These are phyloP conservation scores for Callinectes sapidus DNA, from an alignment of 2,888 invertebrate genomes.

Conservation along the genomic window DNA sequence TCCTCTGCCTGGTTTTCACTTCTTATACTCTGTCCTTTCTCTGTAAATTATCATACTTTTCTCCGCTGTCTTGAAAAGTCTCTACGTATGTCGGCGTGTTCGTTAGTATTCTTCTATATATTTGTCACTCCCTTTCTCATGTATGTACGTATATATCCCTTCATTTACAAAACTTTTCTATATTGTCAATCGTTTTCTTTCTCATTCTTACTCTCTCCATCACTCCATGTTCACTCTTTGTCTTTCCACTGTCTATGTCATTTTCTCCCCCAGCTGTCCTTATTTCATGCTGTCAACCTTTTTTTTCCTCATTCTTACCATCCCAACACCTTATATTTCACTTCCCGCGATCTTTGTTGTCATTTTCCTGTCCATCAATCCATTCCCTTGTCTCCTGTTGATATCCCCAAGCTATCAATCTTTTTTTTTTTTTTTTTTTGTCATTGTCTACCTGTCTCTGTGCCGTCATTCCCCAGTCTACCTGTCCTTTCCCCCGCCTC, in stretches of 20 bases:
- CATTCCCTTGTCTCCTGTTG: background rate
- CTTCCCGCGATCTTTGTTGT: background rate
- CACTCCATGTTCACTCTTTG: background rate
- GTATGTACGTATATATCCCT: too few species aligned
- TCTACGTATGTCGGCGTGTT: too few species aligned
- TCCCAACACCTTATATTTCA: background rate
- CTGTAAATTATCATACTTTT: too few species aligned
- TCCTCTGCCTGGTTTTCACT: too few species aligned
- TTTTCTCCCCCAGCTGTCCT: background rate
- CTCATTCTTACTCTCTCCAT: background rate
- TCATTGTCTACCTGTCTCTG: background rate
- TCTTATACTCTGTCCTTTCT: too few species aligned
- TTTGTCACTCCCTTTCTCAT: background rate
- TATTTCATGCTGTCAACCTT: background rate
- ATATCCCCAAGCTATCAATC: background rate
- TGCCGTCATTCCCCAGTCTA: background rate
- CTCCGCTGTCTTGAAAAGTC: too few species aligned
- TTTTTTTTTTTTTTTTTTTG: background rate
- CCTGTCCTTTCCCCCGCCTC: background rate
- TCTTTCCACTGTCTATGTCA: background rate
- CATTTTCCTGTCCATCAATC: background rate
- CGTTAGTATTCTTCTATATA: background rate
- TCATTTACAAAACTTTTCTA: background rate
- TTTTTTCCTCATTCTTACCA: slow-evolving; percentile 9
- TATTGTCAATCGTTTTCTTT: background rate